Conservation (phyloP, 2,888 invertebrate genomes). For the Didymodactylos carnosus region DNA sequence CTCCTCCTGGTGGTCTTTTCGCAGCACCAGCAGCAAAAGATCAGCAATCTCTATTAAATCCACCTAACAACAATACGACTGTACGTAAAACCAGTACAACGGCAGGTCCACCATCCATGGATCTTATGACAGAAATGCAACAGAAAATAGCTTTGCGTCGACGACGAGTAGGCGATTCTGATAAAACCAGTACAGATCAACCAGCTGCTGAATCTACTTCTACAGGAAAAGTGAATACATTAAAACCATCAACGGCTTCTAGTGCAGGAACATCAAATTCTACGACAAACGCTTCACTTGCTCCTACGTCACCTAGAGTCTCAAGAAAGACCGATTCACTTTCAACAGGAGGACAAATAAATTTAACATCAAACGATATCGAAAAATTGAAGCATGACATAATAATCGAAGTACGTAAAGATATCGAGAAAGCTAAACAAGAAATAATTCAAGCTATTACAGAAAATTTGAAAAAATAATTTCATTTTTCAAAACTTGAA, state of each 20-base stretch:
- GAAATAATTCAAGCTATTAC: no score
- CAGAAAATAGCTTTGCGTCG: not conserved
- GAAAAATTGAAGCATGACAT: slow-evolving; percentile 80
- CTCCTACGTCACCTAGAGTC: not conserved
- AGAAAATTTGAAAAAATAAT: no score
- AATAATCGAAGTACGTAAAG: slow-evolving; percentile 67
- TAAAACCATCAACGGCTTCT: not conserved
- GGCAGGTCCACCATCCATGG: not conserved
- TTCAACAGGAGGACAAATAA: no score
- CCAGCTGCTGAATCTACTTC: not conserved
- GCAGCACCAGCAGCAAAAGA: not conserved
- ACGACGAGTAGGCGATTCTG: not conserved
- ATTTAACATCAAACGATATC: slow-evolving; percentile 43
- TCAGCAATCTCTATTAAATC: not conserved
- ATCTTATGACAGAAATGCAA: not conserved
- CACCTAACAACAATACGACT: not conserved
- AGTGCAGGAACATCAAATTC: no score
- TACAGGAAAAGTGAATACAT: no score
- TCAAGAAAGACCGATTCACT: not conserved
- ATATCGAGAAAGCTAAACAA: slow-evolving; percentile 71
- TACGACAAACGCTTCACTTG: no score
- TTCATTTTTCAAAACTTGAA: no score
- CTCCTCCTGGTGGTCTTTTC: no score
- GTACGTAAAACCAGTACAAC: no score
- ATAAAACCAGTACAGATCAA: not conserved